Evolutionary conservation across 2,113 vertebrate genomes (phyloP).

Genomic region (Microtus richardsoni): DNA sequence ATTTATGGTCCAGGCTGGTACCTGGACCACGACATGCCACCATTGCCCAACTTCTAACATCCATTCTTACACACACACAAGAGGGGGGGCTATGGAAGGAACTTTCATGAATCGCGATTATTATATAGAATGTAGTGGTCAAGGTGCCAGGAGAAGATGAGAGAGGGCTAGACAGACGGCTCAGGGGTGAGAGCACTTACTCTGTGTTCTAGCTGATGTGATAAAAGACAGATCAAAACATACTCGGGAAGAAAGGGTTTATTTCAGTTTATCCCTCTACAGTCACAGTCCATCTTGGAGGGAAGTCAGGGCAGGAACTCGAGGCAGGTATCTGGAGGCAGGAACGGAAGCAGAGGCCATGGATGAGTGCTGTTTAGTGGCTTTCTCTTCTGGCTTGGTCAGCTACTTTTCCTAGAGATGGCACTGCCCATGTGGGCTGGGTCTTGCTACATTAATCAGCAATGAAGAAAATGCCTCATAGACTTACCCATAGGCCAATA

Average conservation of each 20-base stretch:
- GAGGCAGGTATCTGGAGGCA: background rate
- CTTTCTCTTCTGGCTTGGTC: background rate
- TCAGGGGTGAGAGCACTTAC: background rate
- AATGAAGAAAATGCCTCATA: background rate
- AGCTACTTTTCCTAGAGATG: background rate
- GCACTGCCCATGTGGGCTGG: background rate
- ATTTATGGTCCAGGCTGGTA: no score
- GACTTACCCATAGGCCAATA: background rate
- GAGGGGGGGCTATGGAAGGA: background rate
- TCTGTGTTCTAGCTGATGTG: background rate
- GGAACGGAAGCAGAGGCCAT: background rate
- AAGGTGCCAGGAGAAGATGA: background rate
- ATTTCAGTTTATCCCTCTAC: background rate
- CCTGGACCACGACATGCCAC: no score
- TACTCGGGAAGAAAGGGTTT: background rate
- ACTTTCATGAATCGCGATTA: background rate
- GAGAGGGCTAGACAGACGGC: background rate
- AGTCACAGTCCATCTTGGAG: background rate
- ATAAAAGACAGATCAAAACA: background rate
- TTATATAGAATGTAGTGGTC: background rate
- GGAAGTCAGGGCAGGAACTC: background rate
- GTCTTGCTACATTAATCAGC: background rate
- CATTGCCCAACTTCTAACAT: background rate
- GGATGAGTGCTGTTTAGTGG: background rate
- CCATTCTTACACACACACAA: background rate